Evolutionary conservation across 1,140 invertebrate species (phyloP).

Genomic region (Drosophila repleta): DNA sequence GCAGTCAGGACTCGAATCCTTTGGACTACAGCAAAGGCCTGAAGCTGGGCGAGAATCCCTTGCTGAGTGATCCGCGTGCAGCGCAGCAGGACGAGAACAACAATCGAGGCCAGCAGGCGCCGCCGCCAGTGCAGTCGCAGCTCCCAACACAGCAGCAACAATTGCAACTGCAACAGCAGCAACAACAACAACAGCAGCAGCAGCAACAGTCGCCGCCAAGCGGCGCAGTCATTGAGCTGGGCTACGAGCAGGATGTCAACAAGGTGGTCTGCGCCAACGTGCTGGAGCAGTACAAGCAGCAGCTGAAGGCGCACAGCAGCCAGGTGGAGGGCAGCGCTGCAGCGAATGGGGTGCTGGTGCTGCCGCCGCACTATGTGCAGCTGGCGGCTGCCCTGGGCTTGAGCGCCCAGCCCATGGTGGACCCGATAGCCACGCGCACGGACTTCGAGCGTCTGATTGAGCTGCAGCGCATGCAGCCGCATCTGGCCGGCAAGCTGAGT

Average conservation of each 20-base stretch:
- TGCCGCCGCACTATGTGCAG: conserved; percentile 81
- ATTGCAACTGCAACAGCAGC: conserved; percentile 26
- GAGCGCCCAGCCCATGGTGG: conserved; percentile 73
- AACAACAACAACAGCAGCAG: conserved; percentile 28
- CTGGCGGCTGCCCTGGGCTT: conserved; percentile 75
- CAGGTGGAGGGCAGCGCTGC: conserved; percentile 31
- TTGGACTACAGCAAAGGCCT: conserved; percentile 80
- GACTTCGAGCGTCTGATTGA: conserved; percentile 81
- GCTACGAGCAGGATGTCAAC: conserved; percentile 57
- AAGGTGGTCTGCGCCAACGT: conserved; percentile 69
- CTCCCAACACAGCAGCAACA: conserved; percentile 10
- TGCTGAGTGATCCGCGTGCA: conserved; percentile 42
- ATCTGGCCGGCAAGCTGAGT: conserved; percentile 68
- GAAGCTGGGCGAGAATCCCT: conserved; percentile 38
- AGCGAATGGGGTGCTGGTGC: conserved; percentile 61
- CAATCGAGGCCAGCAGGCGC: conserved; percentile 64
- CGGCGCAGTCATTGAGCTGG: conserved; percentile 44
- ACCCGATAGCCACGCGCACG: conserved; percentile 74
- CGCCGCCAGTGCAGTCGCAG: conserved; percentile 25
- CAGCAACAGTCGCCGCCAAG: conserved; percentile 34
- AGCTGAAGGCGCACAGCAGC: conserved; percentile 52
- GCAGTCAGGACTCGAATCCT: conserved; percentile 82
- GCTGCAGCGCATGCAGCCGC: conserved; percentile 72
- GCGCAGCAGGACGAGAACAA: conserved; percentile 74
- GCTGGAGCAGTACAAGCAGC: conserved; percentile 71